These are phyloP conservation scores for Lutraria rhynchaena DNA, from an alignment of 1,140 invertebrate genomes.

Conservation along the genomic window DNA sequence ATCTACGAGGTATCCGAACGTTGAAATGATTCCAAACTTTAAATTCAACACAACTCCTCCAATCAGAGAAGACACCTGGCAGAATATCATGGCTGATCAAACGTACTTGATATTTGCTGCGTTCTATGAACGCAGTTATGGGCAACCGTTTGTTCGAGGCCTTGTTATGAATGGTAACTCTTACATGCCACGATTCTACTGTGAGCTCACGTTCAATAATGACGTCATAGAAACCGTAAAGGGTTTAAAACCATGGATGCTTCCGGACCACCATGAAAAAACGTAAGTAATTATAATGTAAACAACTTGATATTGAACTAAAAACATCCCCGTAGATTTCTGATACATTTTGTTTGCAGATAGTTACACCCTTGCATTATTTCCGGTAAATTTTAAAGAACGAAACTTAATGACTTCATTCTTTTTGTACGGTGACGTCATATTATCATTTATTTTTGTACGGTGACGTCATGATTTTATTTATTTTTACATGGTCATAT, in stretches of 20 bases:
- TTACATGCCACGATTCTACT: constrained; percentile 24
- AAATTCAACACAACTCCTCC: constrained; percentile 11
- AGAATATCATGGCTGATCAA: constrained; percentile 18
- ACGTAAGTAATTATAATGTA: too few relatives aligned
- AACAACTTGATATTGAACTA: too few relatives aligned
- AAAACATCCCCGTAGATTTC: too few relatives aligned
- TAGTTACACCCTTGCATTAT: too few relatives aligned
- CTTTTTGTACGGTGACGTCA: too few relatives aligned
- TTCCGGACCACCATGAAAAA: constrained; percentile 41
- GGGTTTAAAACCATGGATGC: constrained; percentile 31
- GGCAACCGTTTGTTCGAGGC: constrained; percentile 11
- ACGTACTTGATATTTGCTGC: constrained; percentile 32
- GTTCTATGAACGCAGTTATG: background rate
- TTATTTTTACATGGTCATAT: too few relatives aligned
- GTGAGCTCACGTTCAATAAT: background rate
- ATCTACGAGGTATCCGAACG: constrained; percentile 11
- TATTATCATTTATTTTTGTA: too few relatives aligned
- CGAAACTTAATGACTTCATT: too few relatives aligned
- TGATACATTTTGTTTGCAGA: too few relatives aligned
- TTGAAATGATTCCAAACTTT: constrained; percentile 16
- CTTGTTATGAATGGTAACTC: constrained; percentile 30
- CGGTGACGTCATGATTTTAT: too few relatives aligned
- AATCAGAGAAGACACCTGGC: background rate
- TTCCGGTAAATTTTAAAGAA: too few relatives aligned
- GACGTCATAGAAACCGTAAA: background rate